Percentiles rank a stretch among this genome's conserved stretches.
Conservation (phyloP, 2,888 invertebrate genomes). For the Eledone cirrhosa region DNA sequence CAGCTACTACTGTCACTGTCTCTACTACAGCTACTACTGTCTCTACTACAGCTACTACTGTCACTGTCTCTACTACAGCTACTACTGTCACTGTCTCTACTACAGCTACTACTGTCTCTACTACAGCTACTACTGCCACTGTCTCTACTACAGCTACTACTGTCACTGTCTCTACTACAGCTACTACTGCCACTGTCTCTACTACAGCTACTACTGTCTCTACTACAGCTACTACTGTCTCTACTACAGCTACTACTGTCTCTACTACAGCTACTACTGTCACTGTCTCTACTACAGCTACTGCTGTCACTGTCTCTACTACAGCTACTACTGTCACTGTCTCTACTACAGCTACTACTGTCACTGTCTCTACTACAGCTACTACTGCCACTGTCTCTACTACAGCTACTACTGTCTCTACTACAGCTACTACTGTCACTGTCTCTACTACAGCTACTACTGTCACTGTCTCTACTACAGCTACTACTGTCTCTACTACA, state of each 20-base stretch:
- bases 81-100: neutral
- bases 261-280: neutral
- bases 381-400: too few species aligned
- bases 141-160: too few species aligned
- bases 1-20: neutral
- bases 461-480: neutral
- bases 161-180: neutral
- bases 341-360: slow-evolving; percentile 19
- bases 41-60: neutral
- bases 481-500: neutral
- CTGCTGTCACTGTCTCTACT: neutral
- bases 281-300: neutral
- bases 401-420: neutral
- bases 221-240: neutral
- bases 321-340: slow-evolving; percentile 4
- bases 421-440: neutral
- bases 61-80: neutral
- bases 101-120: neutral
- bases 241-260: slow-evolving; percentile 11
- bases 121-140: neutral
- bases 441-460: neutral
- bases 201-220: neutral
- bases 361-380: neutral
- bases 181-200: too few species aligned
- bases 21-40: neutral